phyloP scores from a whole-genome alignment of 2,888 invertebrate species.

The Coleophora deauratella region DNA sequence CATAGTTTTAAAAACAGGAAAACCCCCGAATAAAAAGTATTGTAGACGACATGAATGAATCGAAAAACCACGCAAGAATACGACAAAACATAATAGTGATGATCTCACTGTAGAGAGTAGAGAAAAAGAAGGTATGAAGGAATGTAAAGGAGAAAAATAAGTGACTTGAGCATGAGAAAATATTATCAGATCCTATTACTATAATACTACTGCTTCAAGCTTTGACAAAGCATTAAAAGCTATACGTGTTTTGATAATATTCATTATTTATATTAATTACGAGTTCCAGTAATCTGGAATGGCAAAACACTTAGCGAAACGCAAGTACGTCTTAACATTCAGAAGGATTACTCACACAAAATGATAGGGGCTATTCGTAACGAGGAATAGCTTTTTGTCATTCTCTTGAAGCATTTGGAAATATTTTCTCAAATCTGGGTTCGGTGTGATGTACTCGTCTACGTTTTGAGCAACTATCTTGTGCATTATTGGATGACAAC shows the following conservation, averaged over 20 bases:
- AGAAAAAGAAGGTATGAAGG: too few species aligned
- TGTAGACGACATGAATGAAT: too few species aligned
- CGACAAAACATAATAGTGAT: too few species aligned
- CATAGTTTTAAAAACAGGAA: too few species aligned
- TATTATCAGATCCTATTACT: too few species aligned
- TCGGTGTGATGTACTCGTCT: slow-evolving; percentile 84
- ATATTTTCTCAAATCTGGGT: slow-evolving; percentile 81
- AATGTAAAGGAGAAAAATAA: too few species aligned
- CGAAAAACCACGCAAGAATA: too few species aligned
- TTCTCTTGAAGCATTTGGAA: slow-evolving; percentile 82
- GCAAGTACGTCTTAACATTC: not conserved
- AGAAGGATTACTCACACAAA: slow-evolving; percentile 84
- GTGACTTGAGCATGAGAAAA: too few species aligned
- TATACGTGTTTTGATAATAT: not conserved
- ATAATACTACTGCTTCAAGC: too few species aligned
- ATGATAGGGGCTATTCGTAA: slow-evolving; percentile 96
- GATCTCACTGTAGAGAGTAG: too few species aligned
- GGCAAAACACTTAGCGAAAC: not conserved
- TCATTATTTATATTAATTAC: not conserved
- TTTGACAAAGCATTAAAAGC: too few species aligned
- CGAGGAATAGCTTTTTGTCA: slow-evolving; percentile 92
- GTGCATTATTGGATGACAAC: slow-evolving; percentile 93
- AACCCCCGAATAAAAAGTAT: too few species aligned
- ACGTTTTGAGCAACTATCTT: slow-evolving; percentile 88
- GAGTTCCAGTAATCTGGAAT: not conserved